Evolutionary conservation across 2,113 vertebrate species (phyloP).

Genomic region (Dasyornis broadbenti): DNA sequence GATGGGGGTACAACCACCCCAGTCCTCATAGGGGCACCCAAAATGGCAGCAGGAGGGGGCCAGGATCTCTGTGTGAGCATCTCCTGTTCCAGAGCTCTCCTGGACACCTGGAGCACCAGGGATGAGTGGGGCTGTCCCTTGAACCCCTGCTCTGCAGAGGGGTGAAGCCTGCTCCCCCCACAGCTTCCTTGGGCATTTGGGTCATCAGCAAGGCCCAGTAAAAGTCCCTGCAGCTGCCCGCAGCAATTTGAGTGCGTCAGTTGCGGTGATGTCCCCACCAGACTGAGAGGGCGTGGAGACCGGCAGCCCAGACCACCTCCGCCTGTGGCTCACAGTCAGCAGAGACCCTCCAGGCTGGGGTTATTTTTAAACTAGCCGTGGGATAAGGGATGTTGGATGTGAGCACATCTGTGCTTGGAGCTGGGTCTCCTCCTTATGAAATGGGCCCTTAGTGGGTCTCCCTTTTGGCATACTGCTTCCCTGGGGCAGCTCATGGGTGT

Average conservation of each 20-base stretch:
- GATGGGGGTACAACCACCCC: background rate
- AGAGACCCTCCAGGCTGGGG: background rate
- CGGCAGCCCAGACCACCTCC: rapidly evolving
- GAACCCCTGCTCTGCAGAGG: background rate
- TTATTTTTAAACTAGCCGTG: background rate
- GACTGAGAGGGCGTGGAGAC: background rate
- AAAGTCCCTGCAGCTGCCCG: background rate
- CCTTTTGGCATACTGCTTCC: background rate
- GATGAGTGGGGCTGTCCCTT: background rate
- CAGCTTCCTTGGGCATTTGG: background rate
- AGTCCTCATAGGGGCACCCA: rapidly evolving
- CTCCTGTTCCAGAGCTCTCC: background rate
- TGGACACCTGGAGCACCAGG: background rate
- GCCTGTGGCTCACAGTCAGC: background rate
- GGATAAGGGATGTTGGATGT: background rate
- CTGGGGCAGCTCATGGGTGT: background rate
- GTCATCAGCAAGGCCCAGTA: background rate
- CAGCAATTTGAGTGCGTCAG: rapidly evolving
- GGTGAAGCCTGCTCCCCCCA: background rate
- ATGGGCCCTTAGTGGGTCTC: background rate
- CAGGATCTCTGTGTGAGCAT: background rate
- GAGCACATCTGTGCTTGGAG: background rate
- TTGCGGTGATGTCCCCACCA: background rate
- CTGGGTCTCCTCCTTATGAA: background rate
- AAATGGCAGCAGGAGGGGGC: background rate